Evolutionary conservation across 2,888 invertebrate species (phyloP), one percentile per base, ranked within the genome.

Genomic region (Nomada fabriciana): DNA sequence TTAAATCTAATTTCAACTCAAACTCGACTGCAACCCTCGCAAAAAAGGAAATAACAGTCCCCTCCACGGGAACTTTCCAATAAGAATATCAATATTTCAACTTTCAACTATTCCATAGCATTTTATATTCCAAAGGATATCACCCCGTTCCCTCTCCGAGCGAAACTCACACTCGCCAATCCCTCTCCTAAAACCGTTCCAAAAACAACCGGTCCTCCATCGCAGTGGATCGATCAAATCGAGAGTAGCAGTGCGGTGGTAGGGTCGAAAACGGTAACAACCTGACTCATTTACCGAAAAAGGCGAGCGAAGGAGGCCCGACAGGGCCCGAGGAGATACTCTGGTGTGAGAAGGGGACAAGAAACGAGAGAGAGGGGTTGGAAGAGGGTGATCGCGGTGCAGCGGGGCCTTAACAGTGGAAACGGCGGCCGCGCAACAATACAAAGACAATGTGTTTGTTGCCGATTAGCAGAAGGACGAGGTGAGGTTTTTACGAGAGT

Each of bases 391-490:
- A 18, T 36, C 36, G 36, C 36, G 53, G 69, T 20, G 59, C 57
- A 18, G 23, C 53, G 18, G 53, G 73, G 57, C 53, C 63, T 47
- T 53, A 29, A 50, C 52, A 64, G 60, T 57, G 64, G 57, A 52
- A 71, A 73, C 76, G 80, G 71, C 59, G 77, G 71, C 47, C 64
- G 63, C 68, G 83, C 86, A 88, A 85, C 88, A 70, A 84, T 88
- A 83, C 86, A 88, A 86, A 91, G 90, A 92, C 92, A 91, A 92
- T 92, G 91, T 91, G 88, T 91, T 90, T 90, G 87, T 89, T 91
- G 91, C 90, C 91, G 92, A 92, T 93, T 92, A 92, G 89, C 85
- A 83, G 80, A 85, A 85, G 85, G 86, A 87, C 84, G 84, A 84
- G 88, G 81, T 84, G 84, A 87, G 87, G 84, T 86, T 89, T 88